Evolutionary conservation across 2,797 vertebrate genomes (phyloP).

Genomic region (Discoglossus pictus): DNA sequence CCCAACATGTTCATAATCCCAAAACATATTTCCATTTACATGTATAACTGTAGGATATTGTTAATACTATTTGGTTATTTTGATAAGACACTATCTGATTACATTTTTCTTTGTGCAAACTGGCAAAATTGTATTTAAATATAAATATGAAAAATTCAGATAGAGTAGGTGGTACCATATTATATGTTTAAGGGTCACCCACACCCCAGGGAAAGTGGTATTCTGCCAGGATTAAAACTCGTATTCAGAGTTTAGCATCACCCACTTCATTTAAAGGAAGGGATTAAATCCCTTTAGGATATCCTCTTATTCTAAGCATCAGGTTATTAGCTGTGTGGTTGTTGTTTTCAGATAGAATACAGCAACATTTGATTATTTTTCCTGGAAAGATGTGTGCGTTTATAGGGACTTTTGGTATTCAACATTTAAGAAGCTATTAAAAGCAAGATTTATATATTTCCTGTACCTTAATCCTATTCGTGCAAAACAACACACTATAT

Average conservation of each 20-base stretch:
- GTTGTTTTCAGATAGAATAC: slow-evolving; percentile 14
- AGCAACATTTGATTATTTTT: slow-evolving; percentile 39
- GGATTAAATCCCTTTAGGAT: slow-evolving; percentile 37
- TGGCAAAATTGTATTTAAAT: no score
- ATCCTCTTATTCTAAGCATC: slow-evolving; percentile 37
- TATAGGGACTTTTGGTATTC: not conserved
- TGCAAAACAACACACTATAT: no score
- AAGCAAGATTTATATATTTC: not conserved
- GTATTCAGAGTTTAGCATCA: not conserved
- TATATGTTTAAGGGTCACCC: not conserved
- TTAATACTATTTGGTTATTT: no score
- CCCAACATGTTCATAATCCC: no score
- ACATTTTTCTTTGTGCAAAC: no score
- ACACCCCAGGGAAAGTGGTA: slow-evolving; percentile 14
- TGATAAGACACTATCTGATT: no score
- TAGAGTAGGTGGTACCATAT: no score
- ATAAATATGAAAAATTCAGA: no score
- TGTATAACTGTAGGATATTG: no score
- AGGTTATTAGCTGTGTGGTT: slow-evolving; percentile 35
- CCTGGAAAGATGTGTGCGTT: slow-evolving; percentile 17
- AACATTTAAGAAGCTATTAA: not conserved
- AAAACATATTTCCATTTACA: no score
- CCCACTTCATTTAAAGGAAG: slow-evolving; percentile 18
- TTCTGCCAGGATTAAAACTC: slow-evolving; percentile 13
- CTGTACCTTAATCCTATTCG: not conserved